A percentile compares a stretch with the other conserved stretches of the same genome.
These are phyloP conservation scores for Dorcus parallelipipedus DNA, from an alignment of 2,888 invertebrate species.

Conservation along the genomic window DNA sequence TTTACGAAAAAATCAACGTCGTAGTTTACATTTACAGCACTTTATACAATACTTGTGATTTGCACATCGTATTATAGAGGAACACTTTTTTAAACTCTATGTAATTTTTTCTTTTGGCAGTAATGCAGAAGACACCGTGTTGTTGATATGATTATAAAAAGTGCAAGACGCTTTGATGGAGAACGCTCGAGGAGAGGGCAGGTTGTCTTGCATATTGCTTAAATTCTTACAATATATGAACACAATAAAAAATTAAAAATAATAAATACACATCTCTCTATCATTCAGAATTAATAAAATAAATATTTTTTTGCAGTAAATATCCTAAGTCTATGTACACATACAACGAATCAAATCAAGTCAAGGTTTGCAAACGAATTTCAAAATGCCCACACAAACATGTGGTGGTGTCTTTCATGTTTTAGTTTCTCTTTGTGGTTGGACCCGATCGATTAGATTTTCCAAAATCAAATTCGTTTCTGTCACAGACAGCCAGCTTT, in stretches of 20 bases:
- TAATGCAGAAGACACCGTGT: conserved; percentile 36
- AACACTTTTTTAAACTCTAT: conserved; percentile 28
- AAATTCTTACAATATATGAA: conserved; percentile 17
- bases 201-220: conserved; percentile 16
- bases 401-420: conserved; percentile 11
- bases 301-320: conserved; percentile 4
- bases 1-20: too few relatives aligned
- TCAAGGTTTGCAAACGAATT: neutral
- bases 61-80: conserved; percentile 26
- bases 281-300: conserved; percentile 1
- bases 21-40: neutral
- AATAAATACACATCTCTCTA: conserved; percentile 12
- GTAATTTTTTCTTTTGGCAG: conserved; percentile 25
- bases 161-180: conserved; percentile 4
- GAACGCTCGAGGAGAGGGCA: neutral
- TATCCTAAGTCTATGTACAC: neutral
- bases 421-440: conserved; percentile 11
- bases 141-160: conserved; percentile 32
- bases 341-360: neutral
- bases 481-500: conserved; percentile 15
- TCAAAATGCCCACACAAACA: neutral
- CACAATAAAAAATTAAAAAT: conserved; percentile 18
- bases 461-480: conserved; percentile 14
- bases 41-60: conserved; percentile 27
- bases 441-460: conserved; percentile 17